phyloP scores from a whole-genome alignment of 2,888 invertebrate genomes.

The Uropetala carovei region DNA sequence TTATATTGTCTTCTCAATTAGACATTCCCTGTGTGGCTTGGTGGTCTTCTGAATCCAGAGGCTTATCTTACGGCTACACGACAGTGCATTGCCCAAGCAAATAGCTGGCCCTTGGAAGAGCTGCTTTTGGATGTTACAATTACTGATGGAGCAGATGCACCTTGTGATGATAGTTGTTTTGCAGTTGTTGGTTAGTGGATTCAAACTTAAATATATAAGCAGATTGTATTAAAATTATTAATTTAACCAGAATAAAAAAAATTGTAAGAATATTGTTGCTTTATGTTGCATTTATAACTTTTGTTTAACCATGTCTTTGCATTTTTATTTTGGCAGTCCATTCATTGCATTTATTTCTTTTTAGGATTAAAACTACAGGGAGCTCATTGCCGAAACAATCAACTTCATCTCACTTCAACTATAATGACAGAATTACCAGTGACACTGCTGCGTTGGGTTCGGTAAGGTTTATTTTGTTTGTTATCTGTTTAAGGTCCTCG shows the following conservation, averaged over 20 bases:
- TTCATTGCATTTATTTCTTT: constrained; percentile 71
- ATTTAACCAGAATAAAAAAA: constrained; percentile 75
- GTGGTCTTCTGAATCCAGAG: constrained; percentile 98
- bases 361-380: constrained; percentile 96
- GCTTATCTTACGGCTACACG: constrained; percentile 99
- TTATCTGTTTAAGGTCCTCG: neutral
- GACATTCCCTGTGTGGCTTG: constrained; percentile 97
- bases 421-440: constrained; percentile 96
- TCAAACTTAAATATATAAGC: constrained; percentile 18
- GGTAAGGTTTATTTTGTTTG: constrained; percentile 74
- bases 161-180: constrained; percentile 74
- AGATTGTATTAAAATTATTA: neutral
- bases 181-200: constrained; percentile 75
- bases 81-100: constrained; percentile 98
- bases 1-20: constrained; percentile 73
- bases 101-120: constrained; percentile 98
- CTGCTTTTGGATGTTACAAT: constrained; percentile 89
- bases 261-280: constrained; percentile 69
- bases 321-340: neutral
- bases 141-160: constrained; percentile 77
- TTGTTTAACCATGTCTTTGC: neutral
- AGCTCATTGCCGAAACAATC: constrained; percentile 94
- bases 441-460: constrained; percentile 93
- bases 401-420: constrained; percentile 92
- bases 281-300: neutral